Conservation (phyloP, 2,888 invertebrate genomes). For the Hypercompe scribonia region DNA sequence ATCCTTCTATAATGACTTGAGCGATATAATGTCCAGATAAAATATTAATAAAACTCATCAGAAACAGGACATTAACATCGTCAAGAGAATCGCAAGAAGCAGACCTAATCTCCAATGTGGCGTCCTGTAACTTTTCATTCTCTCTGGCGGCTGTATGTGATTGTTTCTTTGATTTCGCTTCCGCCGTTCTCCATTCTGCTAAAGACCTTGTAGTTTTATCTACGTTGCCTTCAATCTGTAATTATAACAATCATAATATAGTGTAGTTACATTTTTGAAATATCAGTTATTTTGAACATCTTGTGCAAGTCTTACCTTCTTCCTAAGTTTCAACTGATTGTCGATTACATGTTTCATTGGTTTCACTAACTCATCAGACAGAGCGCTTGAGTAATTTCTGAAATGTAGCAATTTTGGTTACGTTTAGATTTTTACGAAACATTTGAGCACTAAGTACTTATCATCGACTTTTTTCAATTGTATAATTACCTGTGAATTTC, state of each 20-base stretch:
- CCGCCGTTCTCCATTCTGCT: conserved; percentile 94
- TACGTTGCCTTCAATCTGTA: conserved; percentile 91
- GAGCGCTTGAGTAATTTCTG: conserved; percentile 91
- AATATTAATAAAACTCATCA: conserved; percentile 21
- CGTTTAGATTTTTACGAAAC: conserved; percentile 32
- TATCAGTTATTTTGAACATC: conserved; percentile 10
- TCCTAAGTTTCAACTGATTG: conserved; percentile 90
- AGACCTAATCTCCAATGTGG: conserved; percentile 82
- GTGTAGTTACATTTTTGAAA: neutral
- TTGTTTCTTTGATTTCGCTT: conserved; percentile 95
- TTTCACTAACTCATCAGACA: conserved; percentile 95
- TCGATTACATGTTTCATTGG: conserved; percentile 92
- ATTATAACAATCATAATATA: conserved; percentile 25
- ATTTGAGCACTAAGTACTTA: conserved; percentile 7
- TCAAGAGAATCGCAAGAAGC: conserved; percentile 56
- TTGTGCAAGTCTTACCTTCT: conserved; percentile 83
- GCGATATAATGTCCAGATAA: conserved; percentile 37
- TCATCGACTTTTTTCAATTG: conserved; percentile 9
- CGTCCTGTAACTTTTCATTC: conserved; percentile 96
- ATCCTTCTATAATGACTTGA: conserved; percentile 66
- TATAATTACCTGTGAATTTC: conserved; percentile 91
- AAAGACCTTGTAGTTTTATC: conserved; percentile 94
- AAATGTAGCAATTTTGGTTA: conserved; percentile 54
- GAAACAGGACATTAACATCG: conserved; percentile 53
- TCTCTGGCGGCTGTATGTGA: conserved; percentile 95